Percentiles rank a stretch among this genome's conserved stretches.
phyloP scores from a whole-genome alignment of 2,797 vertebrate species.

The Artibeus lituratus region DNA sequence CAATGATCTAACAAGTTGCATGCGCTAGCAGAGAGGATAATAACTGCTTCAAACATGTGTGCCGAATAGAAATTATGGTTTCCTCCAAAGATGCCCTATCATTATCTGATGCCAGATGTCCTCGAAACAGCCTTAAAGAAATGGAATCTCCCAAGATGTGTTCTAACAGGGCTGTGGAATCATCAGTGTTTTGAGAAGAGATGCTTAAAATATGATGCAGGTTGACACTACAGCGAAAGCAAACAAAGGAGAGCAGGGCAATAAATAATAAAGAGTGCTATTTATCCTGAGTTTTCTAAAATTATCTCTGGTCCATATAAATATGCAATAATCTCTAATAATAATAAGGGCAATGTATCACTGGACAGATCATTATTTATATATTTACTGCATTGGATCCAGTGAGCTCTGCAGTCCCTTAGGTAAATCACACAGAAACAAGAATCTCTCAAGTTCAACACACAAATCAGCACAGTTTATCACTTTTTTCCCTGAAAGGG shows the following conservation, averaged over 20 bases:
- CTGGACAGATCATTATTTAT: not conserved
- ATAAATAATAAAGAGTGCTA: constrained; percentile 78
- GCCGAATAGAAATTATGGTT: constrained; percentile 39
- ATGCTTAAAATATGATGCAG: constrained; percentile 75
- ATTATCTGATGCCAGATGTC: not conserved
- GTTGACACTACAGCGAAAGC: constrained; percentile 71
- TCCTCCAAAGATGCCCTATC: constrained; percentile 24
- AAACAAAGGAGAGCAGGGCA: constrained; percentile 74
- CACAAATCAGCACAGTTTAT: not conserved
- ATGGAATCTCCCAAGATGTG: constrained; percentile 56
- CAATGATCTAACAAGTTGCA: not conserved
- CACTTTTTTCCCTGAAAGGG: not conserved
- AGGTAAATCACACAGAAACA: constrained; percentile 15
- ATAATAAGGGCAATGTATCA: not conserved
- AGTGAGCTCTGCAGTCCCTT: not conserved
- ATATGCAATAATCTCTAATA: not conserved
- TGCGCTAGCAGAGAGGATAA: constrained; percentile 25
- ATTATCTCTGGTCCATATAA: constrained; percentile 59
- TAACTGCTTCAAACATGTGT: not conserved
- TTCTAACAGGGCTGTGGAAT: constrained; percentile 56
- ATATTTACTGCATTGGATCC: not conserved
- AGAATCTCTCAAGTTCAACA: not conserved
- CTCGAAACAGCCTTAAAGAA: constrained; percentile 62
- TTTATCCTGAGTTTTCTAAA: constrained; percentile 76
- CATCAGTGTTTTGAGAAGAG: constrained; percentile 67